Evolutionary conservation across 2,888 invertebrate species (phyloP), one percentile per base, ranked within the genome.

Genomic region (Cheilosia soror): DNA sequence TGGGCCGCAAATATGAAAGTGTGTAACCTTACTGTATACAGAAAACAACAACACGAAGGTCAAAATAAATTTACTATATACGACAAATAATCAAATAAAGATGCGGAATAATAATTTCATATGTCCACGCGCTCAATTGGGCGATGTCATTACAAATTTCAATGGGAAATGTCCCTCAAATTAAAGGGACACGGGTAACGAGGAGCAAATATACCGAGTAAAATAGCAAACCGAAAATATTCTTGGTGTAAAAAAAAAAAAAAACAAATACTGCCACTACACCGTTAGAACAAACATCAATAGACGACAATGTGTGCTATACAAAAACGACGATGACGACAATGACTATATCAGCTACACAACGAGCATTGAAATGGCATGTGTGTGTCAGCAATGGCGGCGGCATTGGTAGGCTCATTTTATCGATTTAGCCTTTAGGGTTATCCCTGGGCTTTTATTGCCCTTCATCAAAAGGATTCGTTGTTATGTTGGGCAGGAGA

Each of bases 381-480:
- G 31, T 60, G 31, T 60, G 53, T 66, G 75, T 78, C 75, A 40
- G 40, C 29, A 25, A 13, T n/a, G 31, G 20, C 57, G 55, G n/a
- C 25, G 53, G 29, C 40, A 71, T 33, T 62, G 57, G 47, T 71
- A 75, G 80, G 75, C 80, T 76, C 80, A 58, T 13, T 76, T 47
- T 84, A 84, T 84, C 47, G 84, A 84, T 84, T 80, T 76, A 63
- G 65, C 69, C 65, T 58, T 51, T 29, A 51, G 65, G 69, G 49
- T 75, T 79, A 84, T 83, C 65, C 73, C 73, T 73, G 68, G 57
- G 79, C 66, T 77, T 60, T 73, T 44, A 58, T 31, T 73, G 63
- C 68, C 73, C 83, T 72, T 62, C 79, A 62, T 77, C 68, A 60
- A 77, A 47, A 68, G 68, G 77, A 69, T 47, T 60, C 58, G 29